Base-by-base conservation (phyloP, 2,888 invertebrate genomes). In the Dolichomitus sp. region DNA sequence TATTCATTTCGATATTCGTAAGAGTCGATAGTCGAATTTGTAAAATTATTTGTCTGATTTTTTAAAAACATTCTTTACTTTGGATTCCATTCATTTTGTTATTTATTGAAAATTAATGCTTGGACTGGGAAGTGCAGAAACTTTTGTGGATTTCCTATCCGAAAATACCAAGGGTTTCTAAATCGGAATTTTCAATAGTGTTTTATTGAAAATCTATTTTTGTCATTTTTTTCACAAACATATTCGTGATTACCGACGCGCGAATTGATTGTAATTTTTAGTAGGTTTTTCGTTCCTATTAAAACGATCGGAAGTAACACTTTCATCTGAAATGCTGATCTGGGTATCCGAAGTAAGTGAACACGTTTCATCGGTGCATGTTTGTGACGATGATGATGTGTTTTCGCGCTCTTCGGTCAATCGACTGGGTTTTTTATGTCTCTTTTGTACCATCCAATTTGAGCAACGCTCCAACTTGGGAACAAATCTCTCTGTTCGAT, bases 1-100 rank as follows among this genome's bases (percentile, higher is more conserved):
- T 23, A 68, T 73, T 59, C 77, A 77, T 81, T 81, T 81, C 76
- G 66, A 65, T 61, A 59, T 37, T 57, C 42, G 23, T 17, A 59
- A 17, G 9, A 30, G n/a, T 45, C 12, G 42, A 42, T 12, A 1
- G 42, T 45, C n/a, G 45, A 45, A 12, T 45, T 45, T 45, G 45
- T 4, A 12, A 45, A 54, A 54, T 23, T 14, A 54, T 27, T 23
- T 54, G 11, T 27, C 9, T 0, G 11, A 7, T 9, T 52, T 33
- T 33, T 33, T 33, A 33, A 6, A 4, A 23, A 23, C 2, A 23
- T 23, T 23, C 23, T 23, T 23, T 23, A 23, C 23, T 23, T 2
- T 2, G 33, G 6, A 33, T 33, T 33, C 6, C 6, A 6, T 33
- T 6, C 33, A 33, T 33, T 33, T 33, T 6, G 33, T 33, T 33